Percentiles rank a stretch among this genome's conserved stretches.
phyloP scores from a whole-genome alignment of 92 coral and sea anemone species.

The Epizoanthus rinbou region DNA sequence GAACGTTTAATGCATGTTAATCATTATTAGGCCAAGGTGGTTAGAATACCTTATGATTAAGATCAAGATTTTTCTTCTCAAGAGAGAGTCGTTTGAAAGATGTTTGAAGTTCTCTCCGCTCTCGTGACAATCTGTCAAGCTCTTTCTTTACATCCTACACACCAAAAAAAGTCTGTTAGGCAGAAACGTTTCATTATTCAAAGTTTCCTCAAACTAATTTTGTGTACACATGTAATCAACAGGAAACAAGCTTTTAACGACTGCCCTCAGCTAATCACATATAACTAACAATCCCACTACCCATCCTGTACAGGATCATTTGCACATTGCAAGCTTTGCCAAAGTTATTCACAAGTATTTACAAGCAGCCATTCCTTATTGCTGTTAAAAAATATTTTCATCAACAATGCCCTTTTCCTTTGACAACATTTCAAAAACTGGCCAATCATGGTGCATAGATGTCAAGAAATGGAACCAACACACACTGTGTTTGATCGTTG shows the following conservation, averaged over 20 bases:
- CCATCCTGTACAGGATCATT: too few species aligned
- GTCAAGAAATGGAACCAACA: too few species aligned
- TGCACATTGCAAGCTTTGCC: too few species aligned
- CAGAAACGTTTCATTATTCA: background rate
- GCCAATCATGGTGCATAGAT: too few species aligned
- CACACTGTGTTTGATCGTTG: too few species aligned
- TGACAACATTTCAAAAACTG: too few species aligned
- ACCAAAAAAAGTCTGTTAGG: constrained; percentile 37
- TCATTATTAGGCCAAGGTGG: constrained; percentile 12
- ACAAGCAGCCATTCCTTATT: too few species aligned
- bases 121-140: constrained; percentile 47
- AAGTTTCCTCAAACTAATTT: background rate
- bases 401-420: too few species aligned
- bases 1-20: background rate
- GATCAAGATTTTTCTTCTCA: constrained; percentile 61
- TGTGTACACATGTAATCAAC: too few species aligned
- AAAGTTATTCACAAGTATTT: too few species aligned
- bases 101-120: constrained; percentile 57
- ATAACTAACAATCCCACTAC: background rate
- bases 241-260: background rate
- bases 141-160: constrained; percentile 55
- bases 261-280: background rate
- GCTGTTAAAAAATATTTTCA: too few species aligned
- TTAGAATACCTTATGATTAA: constrained; percentile 57
- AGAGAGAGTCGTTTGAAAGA: constrained; percentile 46